Evolutionary conservation across 2,113 vertebrate species (phyloP).

Genomic region (Nesoenas mayeri): DNA sequence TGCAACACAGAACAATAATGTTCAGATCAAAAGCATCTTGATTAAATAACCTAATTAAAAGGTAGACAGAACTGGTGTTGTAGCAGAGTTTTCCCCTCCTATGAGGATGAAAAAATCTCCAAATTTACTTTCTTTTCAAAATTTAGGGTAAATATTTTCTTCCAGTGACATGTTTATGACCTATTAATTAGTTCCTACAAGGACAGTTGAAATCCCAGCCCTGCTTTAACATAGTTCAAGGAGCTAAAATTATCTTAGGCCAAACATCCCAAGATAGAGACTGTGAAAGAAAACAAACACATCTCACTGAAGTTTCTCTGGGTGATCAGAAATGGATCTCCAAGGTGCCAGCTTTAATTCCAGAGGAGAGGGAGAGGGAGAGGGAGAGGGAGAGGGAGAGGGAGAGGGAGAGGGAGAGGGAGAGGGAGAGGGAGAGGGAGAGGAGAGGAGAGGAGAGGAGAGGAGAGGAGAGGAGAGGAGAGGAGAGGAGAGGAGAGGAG

Average conservation of each 20-base stretch:
- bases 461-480: not conserved
- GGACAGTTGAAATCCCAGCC: not conserved
- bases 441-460: not conserved
- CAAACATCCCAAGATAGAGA: not conserved
- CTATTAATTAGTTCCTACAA: constrained; percentile 31
- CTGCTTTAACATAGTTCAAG: not conserved
- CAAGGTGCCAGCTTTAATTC: not conserved
- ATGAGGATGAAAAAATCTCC: not conserved
- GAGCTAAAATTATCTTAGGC: constrained; percentile 24
- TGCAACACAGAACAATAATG: constrained; percentile 5
- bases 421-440: too few species aligned
- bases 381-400: not conserved
- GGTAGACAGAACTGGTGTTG: not conserved
- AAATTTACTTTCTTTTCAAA: constrained; percentile 24
- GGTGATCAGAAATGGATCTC: not conserved
- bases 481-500: too few species aligned
- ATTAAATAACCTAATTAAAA: constrained; percentile 56
- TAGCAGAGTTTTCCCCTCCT: not conserved
- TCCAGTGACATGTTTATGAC: constrained; percentile 4
- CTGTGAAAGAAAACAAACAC: not conserved
- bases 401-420: too few species aligned
- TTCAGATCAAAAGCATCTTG: constrained; percentile 50
- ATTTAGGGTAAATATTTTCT: constrained; percentile 42
- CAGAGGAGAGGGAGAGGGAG: not conserved
- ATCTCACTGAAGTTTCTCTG: not conserved